phyloP scores from a whole-genome alignment of 2,888 invertebrate species.

The Ophraella communa region DNA sequence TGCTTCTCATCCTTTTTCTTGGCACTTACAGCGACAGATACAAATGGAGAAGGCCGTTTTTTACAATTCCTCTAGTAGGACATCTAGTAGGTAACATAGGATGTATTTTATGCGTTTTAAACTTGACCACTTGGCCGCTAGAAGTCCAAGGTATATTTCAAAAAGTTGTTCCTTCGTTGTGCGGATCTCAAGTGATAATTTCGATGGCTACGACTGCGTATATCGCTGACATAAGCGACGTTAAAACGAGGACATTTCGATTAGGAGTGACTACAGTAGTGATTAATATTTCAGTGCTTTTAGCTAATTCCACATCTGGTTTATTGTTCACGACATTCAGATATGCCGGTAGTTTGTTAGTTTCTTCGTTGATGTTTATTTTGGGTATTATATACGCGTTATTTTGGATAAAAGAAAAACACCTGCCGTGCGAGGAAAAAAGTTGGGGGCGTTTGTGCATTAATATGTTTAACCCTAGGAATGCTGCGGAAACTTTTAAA shows the following conservation, averaged over 20 bases:
- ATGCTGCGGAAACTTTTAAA: slow-evolving; percentile 52
- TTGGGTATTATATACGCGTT: slow-evolving; percentile 49
- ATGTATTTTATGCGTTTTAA: slow-evolving; percentile 63
- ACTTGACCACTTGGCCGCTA: slow-evolving; percentile 62
- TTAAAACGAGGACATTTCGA: slow-evolving; percentile 67
- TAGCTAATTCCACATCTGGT: slow-evolving; percentile 52
- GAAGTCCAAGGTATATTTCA: slow-evolving; percentile 64
- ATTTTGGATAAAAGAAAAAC: slow-evolving; percentile 48
- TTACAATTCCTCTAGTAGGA: slow-evolving; percentile 55
- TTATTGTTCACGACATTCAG: slow-evolving; percentile 45
- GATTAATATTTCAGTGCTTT: slow-evolving; percentile 47
- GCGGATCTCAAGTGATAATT: slow-evolving; percentile 64
- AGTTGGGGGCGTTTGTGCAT: slow-evolving; percentile 37
- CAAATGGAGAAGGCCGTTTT: slow-evolving; percentile 56
- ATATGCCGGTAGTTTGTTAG: slow-evolving; percentile 48
- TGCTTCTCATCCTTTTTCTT: slow-evolving; percentile 53
- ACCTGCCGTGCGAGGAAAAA: slow-evolving; percentile 15
- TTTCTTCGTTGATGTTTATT: slow-evolving; percentile 44
- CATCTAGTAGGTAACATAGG: slow-evolving; percentile 61
- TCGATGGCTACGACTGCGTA: slow-evolving; percentile 56
- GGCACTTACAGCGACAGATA: slow-evolving; percentile 57
- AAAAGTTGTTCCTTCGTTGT: slow-evolving; percentile 64
- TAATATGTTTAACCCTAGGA: slow-evolving; percentile 52
- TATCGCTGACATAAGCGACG: slow-evolving; percentile 59
- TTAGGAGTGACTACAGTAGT: slow-evolving; percentile 64